Evolutionary conservation across 2,797 vertebrate species (phyloP).

Genomic region (Bradypus variegatus): DNA sequence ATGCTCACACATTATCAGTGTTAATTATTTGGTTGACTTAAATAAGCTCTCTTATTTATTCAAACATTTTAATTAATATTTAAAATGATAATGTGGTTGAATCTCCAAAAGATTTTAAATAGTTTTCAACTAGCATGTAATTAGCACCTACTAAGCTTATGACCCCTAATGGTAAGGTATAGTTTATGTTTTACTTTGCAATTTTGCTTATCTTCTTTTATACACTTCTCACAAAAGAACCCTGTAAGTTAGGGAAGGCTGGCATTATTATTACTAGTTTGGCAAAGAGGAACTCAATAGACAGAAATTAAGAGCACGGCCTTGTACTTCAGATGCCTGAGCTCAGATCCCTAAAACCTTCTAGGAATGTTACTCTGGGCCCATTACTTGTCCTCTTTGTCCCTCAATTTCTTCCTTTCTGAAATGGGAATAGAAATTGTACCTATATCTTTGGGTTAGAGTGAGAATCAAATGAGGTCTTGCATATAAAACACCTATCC

Average conservation of each 20-base stretch:
- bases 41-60: neutral
- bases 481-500: neutral
- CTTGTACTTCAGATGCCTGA: neutral
- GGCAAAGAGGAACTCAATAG: neutral
- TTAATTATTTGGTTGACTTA: constrained; percentile 33
- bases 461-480: neutral
- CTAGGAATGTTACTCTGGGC: neutral
- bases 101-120: neutral
- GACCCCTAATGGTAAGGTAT: neutral
- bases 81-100: neutral
- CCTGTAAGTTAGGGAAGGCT: neutral
- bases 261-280: neutral
- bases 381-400: no score
- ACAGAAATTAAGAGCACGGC: neutral
- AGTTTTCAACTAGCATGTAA: neutral
- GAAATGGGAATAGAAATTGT: neutral
- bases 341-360: neutral
- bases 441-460: neutral
- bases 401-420: neutral
- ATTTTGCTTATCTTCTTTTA: neutral
- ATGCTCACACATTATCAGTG: neutral
- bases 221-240: neutral
- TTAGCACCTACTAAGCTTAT: neutral
- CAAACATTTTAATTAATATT: constrained; percentile 14
- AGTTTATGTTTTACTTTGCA: neutral